Percentiles rank a stretch among this genome's conserved stretches.
Evolutionary conservation across 2,888 invertebrate species (phyloP).

Genomic region (Dermolepida albohirtum): DNA sequence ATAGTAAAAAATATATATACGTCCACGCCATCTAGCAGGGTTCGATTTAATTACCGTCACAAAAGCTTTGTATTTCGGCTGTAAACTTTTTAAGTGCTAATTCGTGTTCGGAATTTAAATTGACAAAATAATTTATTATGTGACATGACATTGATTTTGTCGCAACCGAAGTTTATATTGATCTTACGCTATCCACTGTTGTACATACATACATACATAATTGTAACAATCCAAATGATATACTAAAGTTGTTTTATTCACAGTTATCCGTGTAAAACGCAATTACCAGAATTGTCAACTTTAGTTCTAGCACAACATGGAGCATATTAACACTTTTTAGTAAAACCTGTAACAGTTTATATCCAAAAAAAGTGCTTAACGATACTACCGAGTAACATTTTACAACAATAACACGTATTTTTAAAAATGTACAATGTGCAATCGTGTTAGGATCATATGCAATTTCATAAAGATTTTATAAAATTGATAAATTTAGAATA

Average conservation of each 20-base stretch:
- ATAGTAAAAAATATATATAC: conserved; percentile 17
- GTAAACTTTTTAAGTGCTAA: conserved; percentile 50
- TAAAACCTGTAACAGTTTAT: no score
- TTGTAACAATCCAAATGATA: neutral
- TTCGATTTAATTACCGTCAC: conserved; percentile 41
- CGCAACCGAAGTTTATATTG: conserved; percentile 39
- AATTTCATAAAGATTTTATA: no score
- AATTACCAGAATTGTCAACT: no score
- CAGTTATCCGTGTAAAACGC: no score
- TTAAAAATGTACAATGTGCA: no score
- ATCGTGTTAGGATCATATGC: no score
- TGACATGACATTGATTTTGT: conserved; percentile 42
- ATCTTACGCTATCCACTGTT: conserved; percentile 27
- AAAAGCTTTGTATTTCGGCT: conserved; percentile 39
- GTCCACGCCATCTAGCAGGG: conserved; percentile 39
- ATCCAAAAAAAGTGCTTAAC: no score
- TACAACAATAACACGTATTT: no score
- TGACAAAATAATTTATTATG: conserved; percentile 46
- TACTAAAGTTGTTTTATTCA: neutral
- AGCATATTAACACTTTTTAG: no score
- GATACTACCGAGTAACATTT: no score
- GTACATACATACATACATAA: conserved; percentile 3
- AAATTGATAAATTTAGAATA: no score
- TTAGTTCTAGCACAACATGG: no score
- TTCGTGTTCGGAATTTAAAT: conserved; percentile 53